phyloP scores from a whole-genome alignment of 2,888 invertebrate species.

The Drosophila borborema region DNA sequence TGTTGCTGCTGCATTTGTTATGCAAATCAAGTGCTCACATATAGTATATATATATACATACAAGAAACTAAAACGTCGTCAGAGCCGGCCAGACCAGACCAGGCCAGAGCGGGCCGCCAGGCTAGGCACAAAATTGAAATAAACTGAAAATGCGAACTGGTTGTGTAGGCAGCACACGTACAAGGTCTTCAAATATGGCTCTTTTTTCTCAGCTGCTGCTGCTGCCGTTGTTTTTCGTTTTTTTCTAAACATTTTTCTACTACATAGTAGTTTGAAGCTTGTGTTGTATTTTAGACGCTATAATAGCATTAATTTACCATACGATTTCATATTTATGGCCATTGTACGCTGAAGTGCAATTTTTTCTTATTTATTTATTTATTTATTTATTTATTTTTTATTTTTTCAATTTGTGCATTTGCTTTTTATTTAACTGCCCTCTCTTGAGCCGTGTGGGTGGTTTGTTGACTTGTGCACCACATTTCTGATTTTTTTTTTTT shows the following conservation, averaged over 20 bases:
- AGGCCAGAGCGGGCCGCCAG: conserved; percentile 35
- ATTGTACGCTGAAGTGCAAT: conserved; percentile 73
- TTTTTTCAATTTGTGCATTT: conserved; percentile 57
- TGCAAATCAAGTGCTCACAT: conserved; percentile 23
- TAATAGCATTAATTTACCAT: conserved; percentile 80
- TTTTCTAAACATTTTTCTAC: conserved; percentile 78
- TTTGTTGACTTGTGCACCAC: conserved; percentile 66
- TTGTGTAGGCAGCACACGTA: conserved; percentile 84
- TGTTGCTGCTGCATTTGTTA: conserved; percentile 28
- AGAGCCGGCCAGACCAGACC: conserved; percentile 55
- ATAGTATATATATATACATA: conserved; percentile 23
- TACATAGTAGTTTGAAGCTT: conserved; percentile 45
- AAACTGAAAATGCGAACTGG: conserved; percentile 74
- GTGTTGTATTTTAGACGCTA: conserved; percentile 71
- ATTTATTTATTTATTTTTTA: conserved; percentile 12
- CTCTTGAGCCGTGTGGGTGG: conserved; percentile 61
- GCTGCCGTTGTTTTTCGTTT: conserved; percentile 23
- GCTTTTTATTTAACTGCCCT: conserved; percentile 8
- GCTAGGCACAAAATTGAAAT: conserved; percentile 66
- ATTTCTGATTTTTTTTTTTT: conserved; percentile 50
- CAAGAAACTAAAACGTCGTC: conserved; percentile 63
- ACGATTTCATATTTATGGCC: conserved; percentile 79
- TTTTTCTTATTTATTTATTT: conserved; percentile 5
- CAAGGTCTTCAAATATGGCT: conserved; percentile 83
- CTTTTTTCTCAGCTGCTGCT: conserved; percentile 48